Evolutionary conservation across 2,113 vertebrate genomes (phyloP).

Genomic region (Ceyx margarethae): DNA sequence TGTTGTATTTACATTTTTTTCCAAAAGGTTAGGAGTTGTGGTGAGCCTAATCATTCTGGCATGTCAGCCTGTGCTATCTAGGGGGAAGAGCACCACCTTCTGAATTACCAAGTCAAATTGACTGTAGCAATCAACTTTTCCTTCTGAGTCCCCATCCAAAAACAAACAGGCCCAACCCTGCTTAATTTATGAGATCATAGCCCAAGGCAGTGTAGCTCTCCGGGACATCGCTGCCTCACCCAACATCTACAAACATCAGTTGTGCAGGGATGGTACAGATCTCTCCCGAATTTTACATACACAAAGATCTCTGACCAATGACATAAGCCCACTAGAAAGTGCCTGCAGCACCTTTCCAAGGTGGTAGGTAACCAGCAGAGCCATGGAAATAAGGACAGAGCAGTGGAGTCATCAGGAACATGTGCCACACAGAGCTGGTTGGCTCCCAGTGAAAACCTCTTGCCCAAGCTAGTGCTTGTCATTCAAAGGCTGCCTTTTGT

Average conservation of each 20-base stretch:
- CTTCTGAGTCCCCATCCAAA: constrained; percentile 8
- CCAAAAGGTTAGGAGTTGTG: constrained; percentile 6
- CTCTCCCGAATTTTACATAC: constrained; percentile 43
- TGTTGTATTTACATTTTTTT: constrained; percentile 26
- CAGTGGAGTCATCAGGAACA: not conserved
- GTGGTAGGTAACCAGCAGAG: not conserved
- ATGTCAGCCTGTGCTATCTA: not conserved
- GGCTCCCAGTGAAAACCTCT: not conserved
- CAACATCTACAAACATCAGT: constrained; percentile 32
- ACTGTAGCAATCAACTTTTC: constrained; percentile 32
- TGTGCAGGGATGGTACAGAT: constrained; percentile 13
- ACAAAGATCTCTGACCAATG: constrained; percentile 55
- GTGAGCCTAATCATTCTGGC: constrained; percentile 4
- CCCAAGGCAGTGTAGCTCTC: constrained; percentile 9
- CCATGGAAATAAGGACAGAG: not conserved
- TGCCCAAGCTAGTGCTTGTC: not conserved
- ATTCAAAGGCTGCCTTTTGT: not conserved
- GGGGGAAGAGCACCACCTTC: constrained; percentile 64
- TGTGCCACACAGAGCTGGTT: not conserved
- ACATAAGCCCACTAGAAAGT: constrained; percentile 29
- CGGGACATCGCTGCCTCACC: constrained; percentile 27
- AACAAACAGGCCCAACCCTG: constrained; percentile 34
- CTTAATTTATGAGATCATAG: constrained; percentile 33
- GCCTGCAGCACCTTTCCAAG: constrained; percentile 7
- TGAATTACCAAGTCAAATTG: constrained; percentile 54